Base-by-base conservation (phyloP, 2,888 invertebrate genomes). In the Xanthorhoe spadicearia region DNA sequence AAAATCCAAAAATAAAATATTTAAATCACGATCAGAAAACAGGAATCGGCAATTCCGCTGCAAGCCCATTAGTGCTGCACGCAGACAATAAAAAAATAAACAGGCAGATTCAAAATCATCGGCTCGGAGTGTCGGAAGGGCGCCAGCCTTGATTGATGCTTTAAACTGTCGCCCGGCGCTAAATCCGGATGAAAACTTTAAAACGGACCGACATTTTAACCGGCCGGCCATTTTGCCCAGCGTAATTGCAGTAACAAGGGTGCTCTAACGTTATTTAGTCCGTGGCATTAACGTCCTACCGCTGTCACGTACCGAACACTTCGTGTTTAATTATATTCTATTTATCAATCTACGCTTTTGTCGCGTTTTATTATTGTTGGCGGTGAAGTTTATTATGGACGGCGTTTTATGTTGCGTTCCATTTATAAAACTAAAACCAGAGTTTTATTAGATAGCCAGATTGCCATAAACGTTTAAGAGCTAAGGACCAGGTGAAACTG, bases 201-300 rank as follows among this genome's bases (percentile, higher is more conserved):
- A 85, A 86, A 83, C 78, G 83, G 77, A 68, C 77, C 76, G 83
- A 83, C 85, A 76, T 85, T 86, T 88, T 84, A 84, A 83, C 81
- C 79, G 82, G 80, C 74, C 71, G 74, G 79, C 78, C 81, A 78
- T 81, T 80, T 81, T 78, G 78, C 74, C 81, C 71, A 76, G 72
- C 83, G 84, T 90, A 89, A 90, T 90, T 89, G 87, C 86, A 85
- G 86, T 86, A 89, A 91, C 92, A 88, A 90, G 89, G 89, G 90
- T 88, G 84, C 89, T 89, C 88, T 89, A 91, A 90, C 88, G 83
- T 88, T 87, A 89, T 91, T 90, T 89, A 87, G 87, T 86, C 86
- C 82, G 82, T 79, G 83, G 86, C 86, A 88, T 89, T 89, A 89
- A 85, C 83, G 87, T 85, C 84, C 86, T 80, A 81, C 78, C 80